Base-by-base conservation (phyloP, 2,888 invertebrate species). In the Caenorhabditis sp. region DNA sequence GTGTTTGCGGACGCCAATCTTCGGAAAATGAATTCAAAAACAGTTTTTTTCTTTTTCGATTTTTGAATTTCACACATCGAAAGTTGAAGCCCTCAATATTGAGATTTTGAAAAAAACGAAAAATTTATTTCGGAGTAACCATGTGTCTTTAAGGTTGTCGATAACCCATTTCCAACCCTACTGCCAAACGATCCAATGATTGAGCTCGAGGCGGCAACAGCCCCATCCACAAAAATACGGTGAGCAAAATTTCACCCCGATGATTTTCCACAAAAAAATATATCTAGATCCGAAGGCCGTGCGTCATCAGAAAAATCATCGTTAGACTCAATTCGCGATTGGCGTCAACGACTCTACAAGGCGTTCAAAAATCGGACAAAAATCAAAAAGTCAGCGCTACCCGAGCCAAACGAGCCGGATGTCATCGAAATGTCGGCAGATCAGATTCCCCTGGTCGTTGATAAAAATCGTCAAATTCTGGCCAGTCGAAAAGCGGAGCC, bases 291-390 rank as follows among this genome's bases (percentile, higher is more conserved):
- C n/a, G 72, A 72, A 49, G 67, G 72, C n/a, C 36, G 58, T 31
- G 67, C 67, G 19, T 63, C 61, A n/a, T 69, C 69, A 5, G 36
- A 12, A 62, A 59, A 26, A 24, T 55, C 24, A 43, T 58, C 63
- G 12, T 37, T 76, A 43, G 73, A 78, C 21, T 71, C 79, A 0
- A 82, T 84, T 19, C 65, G 82, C 58, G 75, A 81, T 24, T 84
- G 83, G 84, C 54, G 84, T 27, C 76, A 76, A n/a, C 55, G 79
- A 23, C 69, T 84, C 26, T 84, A 84, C 69, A 83, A 81, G 66
- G 81, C 81, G 0, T 83, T 80, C 65, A 81, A 82, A 17, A 69
- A 77, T 62, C 57, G 67, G 10, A 55, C 69, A 5, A 63, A 66
- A 43, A 64, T 72, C 10, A 62, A 61, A 8, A 64, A 63, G 55